Conservation (phyloP, 2,888 invertebrate genomes). For the Lasioglossum zephyrum region DNA sequence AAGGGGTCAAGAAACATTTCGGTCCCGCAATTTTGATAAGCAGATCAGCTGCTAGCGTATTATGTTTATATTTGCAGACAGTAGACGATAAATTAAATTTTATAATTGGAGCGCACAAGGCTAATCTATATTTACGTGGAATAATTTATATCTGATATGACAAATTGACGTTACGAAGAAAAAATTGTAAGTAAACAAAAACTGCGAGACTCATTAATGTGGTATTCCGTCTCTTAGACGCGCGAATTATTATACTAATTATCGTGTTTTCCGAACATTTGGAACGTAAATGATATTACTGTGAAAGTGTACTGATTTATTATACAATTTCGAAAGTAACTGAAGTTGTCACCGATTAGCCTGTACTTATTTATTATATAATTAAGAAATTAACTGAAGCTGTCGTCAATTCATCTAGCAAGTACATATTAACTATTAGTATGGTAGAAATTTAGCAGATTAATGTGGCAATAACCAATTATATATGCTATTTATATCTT, state of each 20-base stretch:
- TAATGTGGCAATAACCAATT: not conserved
- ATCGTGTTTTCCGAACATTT: not conserved
- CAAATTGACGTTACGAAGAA: not conserved
- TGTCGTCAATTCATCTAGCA: not conserved
- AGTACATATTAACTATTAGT: not conserved
- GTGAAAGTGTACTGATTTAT: not conserved
- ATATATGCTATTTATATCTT: not conserved
- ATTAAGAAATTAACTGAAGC: not conserved
- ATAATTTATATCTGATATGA: not conserved
- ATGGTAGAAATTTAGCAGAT: not conserved
- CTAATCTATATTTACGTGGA: not conserved
- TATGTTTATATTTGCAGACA: not conserved
- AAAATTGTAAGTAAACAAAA: not conserved
- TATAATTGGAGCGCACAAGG: not conserved
- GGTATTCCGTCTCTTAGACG: not conserved
- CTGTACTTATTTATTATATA: not conserved
- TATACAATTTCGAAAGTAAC: not conserved
- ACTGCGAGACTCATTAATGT: not conserved
- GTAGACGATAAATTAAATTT: not conserved
- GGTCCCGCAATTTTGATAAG: not conserved
- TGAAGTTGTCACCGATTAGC: not conserved
- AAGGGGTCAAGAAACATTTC: not conserved
- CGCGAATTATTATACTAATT: not conserved
- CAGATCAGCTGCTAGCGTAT: not conserved
- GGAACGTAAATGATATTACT: not conserved